These are phyloP conservation scores for Drosophila macrospina DNA, from an alignment of 2,888 invertebrate genomes.

Conservation along the genomic window DNA sequence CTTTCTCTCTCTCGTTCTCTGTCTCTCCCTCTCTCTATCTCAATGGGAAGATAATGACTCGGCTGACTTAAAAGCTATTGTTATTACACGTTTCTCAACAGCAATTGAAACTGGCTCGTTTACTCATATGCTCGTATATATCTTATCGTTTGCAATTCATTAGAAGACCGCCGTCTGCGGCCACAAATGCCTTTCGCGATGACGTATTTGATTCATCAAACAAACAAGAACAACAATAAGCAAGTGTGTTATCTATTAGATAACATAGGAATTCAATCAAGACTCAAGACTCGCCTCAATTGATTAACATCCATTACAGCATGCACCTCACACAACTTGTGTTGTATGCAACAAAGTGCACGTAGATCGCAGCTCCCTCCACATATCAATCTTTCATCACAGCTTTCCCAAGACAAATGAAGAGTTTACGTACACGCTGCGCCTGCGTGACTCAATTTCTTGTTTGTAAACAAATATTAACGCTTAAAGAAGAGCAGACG, in stretches of 20 bases:
- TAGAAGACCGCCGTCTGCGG: conserved; percentile 40
- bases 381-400: conserved; percentile 1
- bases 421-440: conserved; percentile 50
- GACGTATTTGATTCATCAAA: conserved; percentile 35
- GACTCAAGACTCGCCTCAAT: conserved; percentile 33
- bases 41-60: conserved; percentile 16
- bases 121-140: conserved; percentile 14
- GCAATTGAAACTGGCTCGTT: conserved; percentile 4
- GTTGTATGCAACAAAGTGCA: conserved; percentile 15
- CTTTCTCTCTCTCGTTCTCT: not conserved
- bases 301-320: conserved; percentile 29
- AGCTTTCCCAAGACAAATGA: conserved; percentile 36
- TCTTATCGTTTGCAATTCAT: conserved; percentile 59
- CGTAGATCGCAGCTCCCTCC: conserved; percentile 1
- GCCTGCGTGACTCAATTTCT: conserved; percentile 46
- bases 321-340: not conserved
- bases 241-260: conserved; percentile 46
- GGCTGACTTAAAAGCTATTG: conserved; percentile 25
- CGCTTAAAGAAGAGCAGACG: not conserved
- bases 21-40: not conserved
- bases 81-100: conserved; percentile 30
- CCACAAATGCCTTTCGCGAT: conserved; percentile 16
- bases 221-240: conserved; percentile 34
- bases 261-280: conserved; percentile 46
- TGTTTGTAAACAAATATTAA: conserved; percentile 38